A percentile compares a stretch with the other conserved stretches of the same genome.
phyloP scores from a whole-genome alignment of 2,888 invertebrate genomes.

The Ennomos quercinarius region DNA sequence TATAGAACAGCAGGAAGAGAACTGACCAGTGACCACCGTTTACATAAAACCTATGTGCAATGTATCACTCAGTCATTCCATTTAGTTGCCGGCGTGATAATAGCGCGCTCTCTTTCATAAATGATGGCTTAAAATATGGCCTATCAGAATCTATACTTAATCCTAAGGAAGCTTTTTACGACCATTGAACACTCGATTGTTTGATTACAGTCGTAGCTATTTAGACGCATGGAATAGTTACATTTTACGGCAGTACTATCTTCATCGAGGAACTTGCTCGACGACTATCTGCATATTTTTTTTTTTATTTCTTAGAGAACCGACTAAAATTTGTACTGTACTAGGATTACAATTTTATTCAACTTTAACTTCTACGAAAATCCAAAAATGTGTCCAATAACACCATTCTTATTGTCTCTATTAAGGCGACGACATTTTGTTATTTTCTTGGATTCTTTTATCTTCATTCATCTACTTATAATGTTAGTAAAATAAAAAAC shows the following conservation, averaged over 20 bases:
- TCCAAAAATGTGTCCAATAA: too few species aligned
- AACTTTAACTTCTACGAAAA: too few species aligned
- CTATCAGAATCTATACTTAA: constrained; percentile 8
- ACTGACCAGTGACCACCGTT: neutral
- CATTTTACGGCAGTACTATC: neutral
- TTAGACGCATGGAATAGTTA: neutral
- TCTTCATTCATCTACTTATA: too few species aligned
- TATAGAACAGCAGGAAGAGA: constrained; percentile 11
- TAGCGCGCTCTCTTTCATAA: constrained; percentile 33
- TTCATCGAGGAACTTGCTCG: neutral
- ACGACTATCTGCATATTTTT: too few species aligned
- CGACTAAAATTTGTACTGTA: too few species aligned
- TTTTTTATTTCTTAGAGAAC: neutral
- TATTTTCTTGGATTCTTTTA: too few species aligned
- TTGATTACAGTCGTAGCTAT: neutral
- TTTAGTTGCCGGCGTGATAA: constrained; percentile 52
- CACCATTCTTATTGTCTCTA: too few species aligned
- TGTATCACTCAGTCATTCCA: constrained; percentile 45
- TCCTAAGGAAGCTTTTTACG: constrained; percentile 9
- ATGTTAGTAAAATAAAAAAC: too few species aligned
- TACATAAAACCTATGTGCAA: constrained; percentile 34
- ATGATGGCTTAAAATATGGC: constrained; percentile 9
- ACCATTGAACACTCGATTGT: constrained; percentile 10
- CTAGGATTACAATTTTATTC: too few species aligned
- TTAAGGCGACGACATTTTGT: too few species aligned